Evolutionary conservation across 2,888 invertebrate species (phyloP).

Genomic region (Hartigia nigra): DNA sequence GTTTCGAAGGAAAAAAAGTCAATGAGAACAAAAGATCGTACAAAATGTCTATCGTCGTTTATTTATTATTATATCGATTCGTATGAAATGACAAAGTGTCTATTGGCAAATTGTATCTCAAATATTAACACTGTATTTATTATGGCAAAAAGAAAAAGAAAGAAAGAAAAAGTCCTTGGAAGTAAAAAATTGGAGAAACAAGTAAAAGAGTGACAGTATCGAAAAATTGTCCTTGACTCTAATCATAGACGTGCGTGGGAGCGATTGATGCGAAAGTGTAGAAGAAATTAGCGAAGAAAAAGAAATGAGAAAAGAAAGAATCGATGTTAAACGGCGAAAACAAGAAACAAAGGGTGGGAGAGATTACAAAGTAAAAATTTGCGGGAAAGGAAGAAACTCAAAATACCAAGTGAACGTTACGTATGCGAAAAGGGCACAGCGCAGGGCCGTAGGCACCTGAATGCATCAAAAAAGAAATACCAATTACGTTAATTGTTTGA

Average conservation of each 20-base stretch:
- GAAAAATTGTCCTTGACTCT: not conserved
- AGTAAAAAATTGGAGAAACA: not conserved
- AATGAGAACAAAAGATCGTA: not conserved
- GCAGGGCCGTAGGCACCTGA: conserved; percentile 17
- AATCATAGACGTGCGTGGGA: not conserved
- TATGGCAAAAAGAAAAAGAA: too few relatives aligned
- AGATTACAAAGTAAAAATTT: not conserved
- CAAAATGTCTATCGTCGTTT: not conserved
- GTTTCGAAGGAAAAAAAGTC: not conserved
- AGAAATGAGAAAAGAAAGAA: not conserved
- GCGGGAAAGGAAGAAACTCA: not conserved
- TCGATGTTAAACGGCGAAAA: not conserved
- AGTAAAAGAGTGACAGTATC: not conserved
- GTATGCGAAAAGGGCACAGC: conserved; percentile 19
- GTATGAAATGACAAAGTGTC: not conserved
- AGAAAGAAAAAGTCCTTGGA: not conserved
- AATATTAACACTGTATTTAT: not conserved
- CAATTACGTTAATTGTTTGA: not conserved
- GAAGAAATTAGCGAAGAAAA: not conserved
- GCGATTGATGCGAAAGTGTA: not conserved
- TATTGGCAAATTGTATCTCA: not conserved
- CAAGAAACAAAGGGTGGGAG: not conserved
- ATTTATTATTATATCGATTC: not conserved
- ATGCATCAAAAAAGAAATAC: not conserved
- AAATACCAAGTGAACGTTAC: conserved; percentile 13